Evolutionary conservation across 1,140 invertebrate genomes (phyloP).

Genomic region (Eufriesea mexicana): DNA sequence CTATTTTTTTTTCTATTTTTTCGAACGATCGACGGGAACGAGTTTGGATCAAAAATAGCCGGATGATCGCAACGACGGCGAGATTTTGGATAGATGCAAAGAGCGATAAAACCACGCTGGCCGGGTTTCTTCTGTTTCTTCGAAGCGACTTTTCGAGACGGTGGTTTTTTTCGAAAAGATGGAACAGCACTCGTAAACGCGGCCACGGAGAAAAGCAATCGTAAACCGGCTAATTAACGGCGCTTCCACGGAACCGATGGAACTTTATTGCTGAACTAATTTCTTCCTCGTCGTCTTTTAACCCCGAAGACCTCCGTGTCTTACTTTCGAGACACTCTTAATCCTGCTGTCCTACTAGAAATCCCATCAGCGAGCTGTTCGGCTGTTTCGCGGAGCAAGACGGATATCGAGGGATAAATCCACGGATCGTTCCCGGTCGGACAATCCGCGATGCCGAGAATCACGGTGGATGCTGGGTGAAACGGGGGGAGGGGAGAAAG

Average conservation of each 20-base stretch:
- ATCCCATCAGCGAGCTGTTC: background rate
- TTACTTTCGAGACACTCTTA: background rate
- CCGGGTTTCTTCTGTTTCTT: background rate
- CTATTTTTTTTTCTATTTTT: background rate
- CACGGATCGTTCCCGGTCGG: too few species aligned
- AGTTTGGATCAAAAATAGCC: constrained; percentile 11
- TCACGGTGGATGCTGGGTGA: too few species aligned
- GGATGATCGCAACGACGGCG: background rate
- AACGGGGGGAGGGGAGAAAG: too few species aligned
- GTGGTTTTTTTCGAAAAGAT: background rate
- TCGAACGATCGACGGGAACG: background rate
- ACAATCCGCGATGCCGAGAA: too few species aligned
- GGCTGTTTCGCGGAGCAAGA: background rate
- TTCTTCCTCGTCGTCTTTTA: constrained; percentile 4
- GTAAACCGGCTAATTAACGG: constrained; percentile 25
- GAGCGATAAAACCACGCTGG: background rate
- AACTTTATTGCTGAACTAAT: constrained; percentile 28
- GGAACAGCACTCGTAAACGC: background rate
- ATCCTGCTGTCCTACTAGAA: background rate
- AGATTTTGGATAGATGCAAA: background rate
- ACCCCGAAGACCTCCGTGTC: background rate
- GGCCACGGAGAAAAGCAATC: background rate
- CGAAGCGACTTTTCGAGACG: background rate
- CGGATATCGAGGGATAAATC: too few species aligned
- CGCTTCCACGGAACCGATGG: constrained; percentile 3